Evolutionary conservation across 2,113 vertebrate genomes (phyloP), one percentile per base, ranked within the genome.

Genomic region (Tupaia tana): DNA sequence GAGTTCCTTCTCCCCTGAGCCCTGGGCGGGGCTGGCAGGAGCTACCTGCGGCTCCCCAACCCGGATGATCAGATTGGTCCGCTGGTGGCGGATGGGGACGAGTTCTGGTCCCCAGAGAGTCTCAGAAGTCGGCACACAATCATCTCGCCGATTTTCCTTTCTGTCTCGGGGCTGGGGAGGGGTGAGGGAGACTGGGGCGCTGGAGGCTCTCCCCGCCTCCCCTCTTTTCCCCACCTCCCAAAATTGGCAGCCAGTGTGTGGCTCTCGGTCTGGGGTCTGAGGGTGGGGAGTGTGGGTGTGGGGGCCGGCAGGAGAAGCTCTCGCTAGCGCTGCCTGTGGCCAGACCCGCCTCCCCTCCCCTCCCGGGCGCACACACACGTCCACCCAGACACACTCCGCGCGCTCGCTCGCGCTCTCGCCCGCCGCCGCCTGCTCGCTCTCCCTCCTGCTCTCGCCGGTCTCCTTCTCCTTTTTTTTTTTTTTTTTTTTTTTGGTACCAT

Each of bases 271-370:
- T 94, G 97, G 95, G 94, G 96, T 86, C 98, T 64, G 96, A 96
- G 97, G 97, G 97, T 96, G 96, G 96, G 94, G 97, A 91, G 77
- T 71, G 95, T 89, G 94, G 93, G 84, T 73, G 94, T 79, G 86
- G 96, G 95, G 97, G 93, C 91, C 89, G 96, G 89, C 91, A 24
- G 96, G 92, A 61, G 97, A 89, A 66, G 99, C 98, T 99, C 99
- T 99, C 99, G 98, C 99, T 99, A 99, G 99, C 99, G 99, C 99
- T 99, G 99, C 99, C 97, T 98, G 99, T 99, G 99, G 99, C 98
- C 99, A 99, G 96, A 98, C 98, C 96, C 97, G 98, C 97, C 97
- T 99, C 98, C 98, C 99, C 98, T 98, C 99, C 99, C 99, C 99
- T 98, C 98, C 98, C 99, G 98, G 98, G 98, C 99, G 98, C 98